Base-by-base conservation (phyloP, 2,888 invertebrate species). In the Cosmia trapezina region DNA sequence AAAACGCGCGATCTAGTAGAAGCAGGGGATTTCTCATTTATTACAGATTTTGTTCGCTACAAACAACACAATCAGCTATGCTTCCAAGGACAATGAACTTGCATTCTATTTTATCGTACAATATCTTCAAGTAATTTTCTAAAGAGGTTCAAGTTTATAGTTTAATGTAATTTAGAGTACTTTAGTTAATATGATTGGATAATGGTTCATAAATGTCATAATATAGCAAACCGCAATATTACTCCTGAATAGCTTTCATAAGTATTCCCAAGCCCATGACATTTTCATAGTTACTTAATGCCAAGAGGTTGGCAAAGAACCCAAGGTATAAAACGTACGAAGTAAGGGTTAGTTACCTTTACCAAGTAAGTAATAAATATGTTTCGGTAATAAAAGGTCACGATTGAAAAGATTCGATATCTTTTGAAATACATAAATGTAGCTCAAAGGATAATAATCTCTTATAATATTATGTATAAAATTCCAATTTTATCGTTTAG, bases 101-200 rank as follows among this genome's bases (percentile, higher is more conserved):
- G 45, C 33, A 59, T 71, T 56, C 12, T 33, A 47, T 28, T 66
- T 56, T 63, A 62, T 51, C 12, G 19, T 47, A 8, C 37, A 57
- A 28, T 49, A 56, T 60, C 12, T 2, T 43, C 43, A 64, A 64
- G 66, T 61, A 61, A 67, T 77, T 67, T 77, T 64, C 56, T 47
- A 33, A 72, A 81, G 53, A 72, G 60, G 54, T 61, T 70, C 28
- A 41, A 54, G 37, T 76, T 70, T 63, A 43, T 33, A 41, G 54
- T 47, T 62, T 41, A 60, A 66, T 54, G 66, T 63, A n/a, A 72
- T 59, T 66, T 43, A 49, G 63, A 54, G 22, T 77, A n/a, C 43
- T 53, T 33, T 28, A 28, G 37, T 60, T 61, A 60, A 51, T 41
- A 43, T 57, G 64, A 69, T 79, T 74, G 51, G 41, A 12, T 47